A percentile compares a stretch with the other conserved stretches of the same genome.
Evolutionary conservation across 2,113 vertebrate species (phyloP).

Genomic region (Rhabdomys dilectus): DNA sequence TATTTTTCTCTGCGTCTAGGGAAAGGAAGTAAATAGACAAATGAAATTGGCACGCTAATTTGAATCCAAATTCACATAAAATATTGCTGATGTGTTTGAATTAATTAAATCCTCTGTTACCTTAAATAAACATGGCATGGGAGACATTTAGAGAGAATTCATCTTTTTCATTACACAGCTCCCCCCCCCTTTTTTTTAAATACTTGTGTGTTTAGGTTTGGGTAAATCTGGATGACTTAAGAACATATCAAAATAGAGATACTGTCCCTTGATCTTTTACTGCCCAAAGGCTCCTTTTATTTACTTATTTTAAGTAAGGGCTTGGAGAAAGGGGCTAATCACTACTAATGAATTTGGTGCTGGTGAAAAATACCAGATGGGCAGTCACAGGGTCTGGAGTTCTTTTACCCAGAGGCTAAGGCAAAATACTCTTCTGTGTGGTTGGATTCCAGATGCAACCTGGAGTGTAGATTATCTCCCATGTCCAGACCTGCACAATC

Average conservation of each 20-base stretch:
- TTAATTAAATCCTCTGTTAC: constrained; percentile 18
- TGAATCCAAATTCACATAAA: constrained; percentile 40
- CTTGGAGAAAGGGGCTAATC: constrained; percentile 78
- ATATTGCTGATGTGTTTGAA: constrained; percentile 29
- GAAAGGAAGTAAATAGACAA: constrained; percentile 50
- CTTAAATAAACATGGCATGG: constrained; percentile 32
- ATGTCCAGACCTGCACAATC: constrained; percentile 71
- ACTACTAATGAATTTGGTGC: constrained; percentile 83
- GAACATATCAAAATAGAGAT: constrained; percentile 79
- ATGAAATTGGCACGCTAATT: constrained; percentile 31
- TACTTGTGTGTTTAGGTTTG: constrained; percentile 71
- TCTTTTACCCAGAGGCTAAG: constrained; percentile 73
- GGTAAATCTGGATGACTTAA: constrained; percentile 62
- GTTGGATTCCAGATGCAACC: constrained; percentile 64
- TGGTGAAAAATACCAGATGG: constrained; percentile 82
- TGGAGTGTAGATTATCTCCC: constrained; percentile 61
- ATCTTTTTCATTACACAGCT: constrained; percentile 72
- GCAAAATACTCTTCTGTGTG: constrained; percentile 31
- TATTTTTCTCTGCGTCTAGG: constrained; percentile 7
- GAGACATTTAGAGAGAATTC: constrained; percentile 65
- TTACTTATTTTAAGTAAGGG: constrained; percentile 81
- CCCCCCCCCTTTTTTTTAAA: constrained; percentile 51
- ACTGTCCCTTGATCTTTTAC: constrained; percentile 82
- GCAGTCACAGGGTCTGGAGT: constrained; percentile 69
- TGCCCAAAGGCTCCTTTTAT: constrained; percentile 75